Conservation (phyloP, 37 sponge, comb jelly and placozoan species). For the Geodia barretti region DNA sequence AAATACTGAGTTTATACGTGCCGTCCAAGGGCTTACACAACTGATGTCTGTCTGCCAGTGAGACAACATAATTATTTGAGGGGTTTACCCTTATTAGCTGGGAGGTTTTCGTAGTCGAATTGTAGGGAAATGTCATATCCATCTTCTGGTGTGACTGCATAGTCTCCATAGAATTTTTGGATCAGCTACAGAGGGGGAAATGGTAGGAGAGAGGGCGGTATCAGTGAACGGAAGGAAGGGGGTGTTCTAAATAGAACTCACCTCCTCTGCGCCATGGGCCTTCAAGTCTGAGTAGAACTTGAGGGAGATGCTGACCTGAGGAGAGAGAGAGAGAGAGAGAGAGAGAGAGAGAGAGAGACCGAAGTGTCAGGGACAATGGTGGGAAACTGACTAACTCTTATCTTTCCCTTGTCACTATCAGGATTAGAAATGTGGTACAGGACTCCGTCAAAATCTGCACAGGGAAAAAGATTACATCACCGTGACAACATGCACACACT, state of each 20-base stretch:
- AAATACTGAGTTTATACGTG: neutral
- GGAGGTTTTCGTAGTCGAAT: slow-evolving; percentile 85
- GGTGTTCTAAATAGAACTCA: slow-evolving; percentile 28
- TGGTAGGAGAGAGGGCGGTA: neutral
- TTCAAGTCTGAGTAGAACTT: slow-evolving; percentile 90
- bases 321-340: neutral
- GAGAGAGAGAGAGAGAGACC: neutral
- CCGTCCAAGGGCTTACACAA: neutral
- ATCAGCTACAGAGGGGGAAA: slow-evolving; percentile 61
- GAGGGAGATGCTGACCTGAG: neutral
- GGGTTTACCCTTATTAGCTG: slow-evolving; percentile 79
- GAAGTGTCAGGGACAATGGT: neutral
- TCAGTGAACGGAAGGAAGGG: neutral
- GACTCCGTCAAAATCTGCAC: slow-evolving; percentile 94
- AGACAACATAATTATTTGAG: neutral
- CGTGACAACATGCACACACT: neutral
- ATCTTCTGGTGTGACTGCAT: slow-evolving; percentile 53
- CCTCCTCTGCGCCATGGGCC: slow-evolving; percentile 85
- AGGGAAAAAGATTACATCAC: neutral
- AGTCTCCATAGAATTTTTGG: slow-evolving; percentile 68
- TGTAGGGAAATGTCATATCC: slow-evolving; percentile 86
- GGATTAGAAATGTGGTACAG: slow-evolving; percentile 93
- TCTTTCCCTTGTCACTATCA: slow-evolving; percentile 85
- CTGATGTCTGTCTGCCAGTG: no score
- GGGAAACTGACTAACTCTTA: slow-evolving; percentile 54